Evolutionary conservation across 2,888 invertebrate species (phyloP).

Genomic region (Drosophila recens): DNA sequence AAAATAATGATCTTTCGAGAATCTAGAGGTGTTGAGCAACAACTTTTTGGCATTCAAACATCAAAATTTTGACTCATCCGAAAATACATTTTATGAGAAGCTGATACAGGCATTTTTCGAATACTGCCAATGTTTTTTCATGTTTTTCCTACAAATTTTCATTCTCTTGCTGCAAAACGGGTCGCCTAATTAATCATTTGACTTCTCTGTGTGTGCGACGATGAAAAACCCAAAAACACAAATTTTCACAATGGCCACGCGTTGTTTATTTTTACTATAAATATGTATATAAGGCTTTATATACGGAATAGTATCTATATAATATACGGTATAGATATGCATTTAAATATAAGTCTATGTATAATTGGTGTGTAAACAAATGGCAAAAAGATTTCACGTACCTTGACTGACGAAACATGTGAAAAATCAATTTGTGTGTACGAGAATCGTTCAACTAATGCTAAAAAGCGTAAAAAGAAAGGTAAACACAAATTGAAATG

Average conservation of each 20-base stretch:
- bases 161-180: conserved; percentile 17
- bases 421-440: conserved; percentile 65
- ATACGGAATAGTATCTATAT: neutral
- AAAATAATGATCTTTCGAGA: conserved; percentile 20
- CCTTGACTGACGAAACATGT: conserved; percentile 63
- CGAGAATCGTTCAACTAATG: conserved; percentile 39
- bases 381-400: conserved; percentile 43
- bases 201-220: conserved; percentile 25
- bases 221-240: conserved; percentile 33
- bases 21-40: conserved; percentile 40
- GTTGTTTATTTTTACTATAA: conserved; percentile 36
- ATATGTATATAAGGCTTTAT: neutral
- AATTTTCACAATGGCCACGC: conserved; percentile 47
- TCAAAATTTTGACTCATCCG: conserved; percentile 25
- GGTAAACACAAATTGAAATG: conserved; percentile 31
- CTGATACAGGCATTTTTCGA: conserved; percentile 34
- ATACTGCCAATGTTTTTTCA: conserved; percentile 29
- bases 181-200: conserved; percentile 63
- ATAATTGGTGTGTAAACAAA: conserved; percentile 58
- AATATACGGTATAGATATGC: conserved; percentile 6
- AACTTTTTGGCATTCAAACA: conserved; percentile 41
- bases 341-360: conserved; percentile 11
- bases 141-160: conserved; percentile 12
- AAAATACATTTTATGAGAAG: conserved; percentile 6
- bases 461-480: conserved; percentile 41